Conservation (phyloP, 2,797 vertebrate genomes). For the Coregonus sp. region DNA sequence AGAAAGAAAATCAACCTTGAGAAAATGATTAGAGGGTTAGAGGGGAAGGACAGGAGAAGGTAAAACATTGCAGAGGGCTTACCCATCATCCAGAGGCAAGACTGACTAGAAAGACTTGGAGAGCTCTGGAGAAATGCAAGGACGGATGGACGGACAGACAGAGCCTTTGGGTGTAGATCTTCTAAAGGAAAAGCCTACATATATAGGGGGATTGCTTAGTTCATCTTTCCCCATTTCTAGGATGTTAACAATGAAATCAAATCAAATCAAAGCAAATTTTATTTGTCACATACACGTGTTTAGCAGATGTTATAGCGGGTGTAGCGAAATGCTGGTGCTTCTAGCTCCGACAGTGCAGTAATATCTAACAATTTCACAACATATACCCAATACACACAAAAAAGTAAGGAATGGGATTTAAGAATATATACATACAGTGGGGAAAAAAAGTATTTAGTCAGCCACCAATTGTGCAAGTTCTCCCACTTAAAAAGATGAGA, state of each 20-base stretch:
- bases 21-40: neutral
- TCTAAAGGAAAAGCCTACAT: neutral
- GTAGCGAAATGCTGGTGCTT: too few relatives aligned
- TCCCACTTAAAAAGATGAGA: too few relatives aligned
- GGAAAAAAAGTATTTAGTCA: too few relatives aligned
- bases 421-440: too few relatives aligned
- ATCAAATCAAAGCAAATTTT: too few relatives aligned
- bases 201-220: neutral
- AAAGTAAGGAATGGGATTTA: too few relatives aligned
- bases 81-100: neutral
- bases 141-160: neutral
- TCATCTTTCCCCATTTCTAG: neutral
- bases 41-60: neutral
- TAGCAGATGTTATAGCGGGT: too few relatives aligned
- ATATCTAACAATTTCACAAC: too few relatives aligned
- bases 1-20: conserved; percentile 1
- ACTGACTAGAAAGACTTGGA: neutral
- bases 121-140: neutral
- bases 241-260: neutral
- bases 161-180: neutral
- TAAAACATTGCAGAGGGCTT: neutral
- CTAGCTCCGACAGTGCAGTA: too few relatives aligned
- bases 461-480: too few relatives aligned
- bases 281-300: too few relatives aligned
- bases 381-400: too few relatives aligned